Conservation (phyloP, 2,888 invertebrate genomes). For the Oscheius sp. region DNA sequence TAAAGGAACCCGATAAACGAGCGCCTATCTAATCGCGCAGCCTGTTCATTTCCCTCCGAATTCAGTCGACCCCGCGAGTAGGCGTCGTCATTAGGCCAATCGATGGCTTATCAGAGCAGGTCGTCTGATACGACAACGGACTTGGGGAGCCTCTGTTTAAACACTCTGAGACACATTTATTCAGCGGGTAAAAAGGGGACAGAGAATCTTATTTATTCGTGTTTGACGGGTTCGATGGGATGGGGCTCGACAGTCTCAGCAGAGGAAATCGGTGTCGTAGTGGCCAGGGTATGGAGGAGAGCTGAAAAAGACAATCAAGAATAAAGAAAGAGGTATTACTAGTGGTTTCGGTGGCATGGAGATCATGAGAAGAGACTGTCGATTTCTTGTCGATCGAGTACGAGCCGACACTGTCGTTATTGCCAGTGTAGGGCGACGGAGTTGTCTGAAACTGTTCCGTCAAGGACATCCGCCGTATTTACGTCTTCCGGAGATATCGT, state of each 20-base stretch:
- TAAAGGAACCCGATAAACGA: constrained; percentile 16
- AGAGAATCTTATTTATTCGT: constrained; percentile 3
- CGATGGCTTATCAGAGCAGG: constrained; percentile 29
- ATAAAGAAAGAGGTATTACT: constrained; percentile 2
- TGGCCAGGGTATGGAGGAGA: not conserved
- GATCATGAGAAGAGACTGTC: not conserved
- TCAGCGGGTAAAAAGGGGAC: not conserved
- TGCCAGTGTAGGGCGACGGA: constrained; percentile 10
- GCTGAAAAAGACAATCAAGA: constrained; percentile 11
- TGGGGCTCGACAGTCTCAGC: not conserved
- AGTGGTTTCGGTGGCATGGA: constrained; percentile 5
- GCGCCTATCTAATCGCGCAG: constrained; percentile 25
- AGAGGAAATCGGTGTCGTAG: not conserved
- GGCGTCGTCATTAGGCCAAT: constrained; percentile 31
- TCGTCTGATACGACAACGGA: constrained; percentile 29
- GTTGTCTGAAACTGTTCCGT: too few relatives aligned
- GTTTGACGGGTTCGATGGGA: constrained; percentile 27
- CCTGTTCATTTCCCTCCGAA: not conserved
- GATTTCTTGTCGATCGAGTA: constrained; percentile 11
- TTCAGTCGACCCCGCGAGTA: constrained; percentile 12
- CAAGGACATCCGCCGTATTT: not conserved
- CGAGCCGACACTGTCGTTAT: constrained; percentile 5
- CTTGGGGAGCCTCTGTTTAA: not conserved
- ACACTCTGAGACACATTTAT: constrained; percentile 14
- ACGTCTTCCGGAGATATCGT: constrained; percentile 15